These are phyloP conservation scores for Malurus alboscapulatus DNA, from an alignment of 2,113 vertebrate species.

Conservation along the genomic window DNA sequence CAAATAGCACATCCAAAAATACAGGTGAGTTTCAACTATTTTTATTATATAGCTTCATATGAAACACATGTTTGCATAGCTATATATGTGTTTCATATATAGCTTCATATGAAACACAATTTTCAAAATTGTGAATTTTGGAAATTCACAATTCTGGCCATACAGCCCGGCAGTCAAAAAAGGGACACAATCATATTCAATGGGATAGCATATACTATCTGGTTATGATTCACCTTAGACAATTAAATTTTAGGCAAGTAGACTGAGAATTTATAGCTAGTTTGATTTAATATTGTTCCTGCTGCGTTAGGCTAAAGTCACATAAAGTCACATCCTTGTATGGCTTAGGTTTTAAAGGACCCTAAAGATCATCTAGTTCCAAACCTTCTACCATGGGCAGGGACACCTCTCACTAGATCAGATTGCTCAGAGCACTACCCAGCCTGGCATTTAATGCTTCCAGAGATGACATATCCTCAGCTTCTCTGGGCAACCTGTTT, in stretches of 20 bases:
- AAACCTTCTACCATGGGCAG: not conserved
- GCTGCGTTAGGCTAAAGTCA: not conserved
- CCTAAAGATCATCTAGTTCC: not conserved
- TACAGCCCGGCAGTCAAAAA: not conserved
- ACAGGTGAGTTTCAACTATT: not conserved
- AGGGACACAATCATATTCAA: not conserved
- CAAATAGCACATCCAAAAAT: not conserved
- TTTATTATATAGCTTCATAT: not conserved
- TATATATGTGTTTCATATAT: no score
- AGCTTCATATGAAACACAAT: no score
- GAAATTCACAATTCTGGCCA: not conserved
- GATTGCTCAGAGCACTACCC: not conserved
- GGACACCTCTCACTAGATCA: not conserved
- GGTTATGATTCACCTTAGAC: not conserved
- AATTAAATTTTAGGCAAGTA: not conserved
- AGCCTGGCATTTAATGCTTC: not conserved
- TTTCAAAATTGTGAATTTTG: no score
- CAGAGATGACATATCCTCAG: not conserved
- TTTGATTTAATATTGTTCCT: not conserved
- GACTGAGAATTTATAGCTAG: not conserved
- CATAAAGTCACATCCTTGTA: not conserved
- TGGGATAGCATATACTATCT: no score
- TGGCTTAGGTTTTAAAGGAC: not conserved
- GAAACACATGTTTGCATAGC: not conserved
- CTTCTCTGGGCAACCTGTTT: not conserved